Conservation (phyloP, 2,888 invertebrate species). For the Perizoma flavofasciatum region DNA sequence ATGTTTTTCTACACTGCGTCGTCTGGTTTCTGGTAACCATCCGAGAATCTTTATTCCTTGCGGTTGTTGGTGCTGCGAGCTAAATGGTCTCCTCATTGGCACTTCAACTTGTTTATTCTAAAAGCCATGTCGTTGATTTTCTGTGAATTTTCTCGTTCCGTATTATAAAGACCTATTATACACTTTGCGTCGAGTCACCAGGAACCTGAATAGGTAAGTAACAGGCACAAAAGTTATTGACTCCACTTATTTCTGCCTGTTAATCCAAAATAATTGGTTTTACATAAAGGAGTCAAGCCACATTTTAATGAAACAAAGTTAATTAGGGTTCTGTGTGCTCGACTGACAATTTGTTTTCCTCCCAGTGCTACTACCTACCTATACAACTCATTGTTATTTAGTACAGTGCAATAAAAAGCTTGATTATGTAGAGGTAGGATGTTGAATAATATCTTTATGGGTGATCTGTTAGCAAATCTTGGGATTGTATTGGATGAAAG, state of each 20-base stretch:
- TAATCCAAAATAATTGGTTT: conserved; percentile 45
- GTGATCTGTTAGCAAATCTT: not conserved
- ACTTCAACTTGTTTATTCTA: no score
- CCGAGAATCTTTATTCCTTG: no score
- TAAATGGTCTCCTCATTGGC: no score
- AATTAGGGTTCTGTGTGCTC: conserved; percentile 33
- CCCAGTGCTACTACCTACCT: not conserved
- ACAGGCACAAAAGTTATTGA: conserved; percentile 1
- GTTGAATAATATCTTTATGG: conserved; percentile 6
- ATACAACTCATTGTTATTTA: conserved; percentile 4
- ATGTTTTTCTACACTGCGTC: no score
- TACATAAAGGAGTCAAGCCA: conserved; percentile 29
- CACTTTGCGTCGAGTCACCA: no score
- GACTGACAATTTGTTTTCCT: conserved; percentile 32
- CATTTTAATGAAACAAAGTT: conserved; percentile 40
- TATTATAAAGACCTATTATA: no score
- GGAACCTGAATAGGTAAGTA: no score
- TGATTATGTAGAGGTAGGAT: conserved; percentile 6
- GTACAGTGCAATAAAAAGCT: conserved; percentile 16
- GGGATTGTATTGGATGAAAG: conserved; percentile 2
- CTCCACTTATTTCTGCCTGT: conserved; percentile 32
- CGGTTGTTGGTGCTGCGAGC: no score
- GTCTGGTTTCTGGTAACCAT: no score
- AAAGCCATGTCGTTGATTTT: no score
- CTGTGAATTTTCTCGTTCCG: no score